Conservation (phyloP, 2,888 invertebrate species). For the Aleiodes leptofemur region DNA sequence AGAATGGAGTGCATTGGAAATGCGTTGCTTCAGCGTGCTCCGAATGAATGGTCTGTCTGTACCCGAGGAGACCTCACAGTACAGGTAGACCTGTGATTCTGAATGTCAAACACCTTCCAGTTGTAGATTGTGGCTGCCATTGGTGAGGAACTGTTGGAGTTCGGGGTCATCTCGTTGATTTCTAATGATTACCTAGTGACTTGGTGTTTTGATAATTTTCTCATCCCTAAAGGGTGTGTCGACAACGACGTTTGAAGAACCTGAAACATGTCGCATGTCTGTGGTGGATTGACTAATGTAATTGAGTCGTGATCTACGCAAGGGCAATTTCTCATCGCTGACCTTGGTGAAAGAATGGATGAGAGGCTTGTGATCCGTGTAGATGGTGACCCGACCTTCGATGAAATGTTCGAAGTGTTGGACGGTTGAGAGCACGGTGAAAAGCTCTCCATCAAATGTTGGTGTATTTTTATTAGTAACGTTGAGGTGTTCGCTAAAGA, state of each 20-base stretch:
- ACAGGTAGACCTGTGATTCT: no score
- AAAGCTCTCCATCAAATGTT: slow-evolving; percentile 53
- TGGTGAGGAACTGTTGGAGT: neutral
- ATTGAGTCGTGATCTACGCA: neutral
- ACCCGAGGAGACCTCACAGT: slow-evolving; percentile 19
- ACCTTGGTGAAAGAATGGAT: slow-evolving; percentile 26
- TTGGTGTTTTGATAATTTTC: no score
- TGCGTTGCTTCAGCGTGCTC: slow-evolving; percentile 1
- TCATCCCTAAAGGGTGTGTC: neutral
- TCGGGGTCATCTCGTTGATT: neutral
- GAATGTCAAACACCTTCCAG: neutral
- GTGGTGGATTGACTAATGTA: slow-evolving; percentile 7
- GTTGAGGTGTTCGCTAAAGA: neutral
- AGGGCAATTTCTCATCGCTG: neutral
- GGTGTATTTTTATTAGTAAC: neutral
- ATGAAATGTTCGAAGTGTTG: slow-evolving; percentile 30
- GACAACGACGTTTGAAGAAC: slow-evolving; percentile 23
- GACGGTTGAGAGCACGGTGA: slow-evolving; percentile 21
- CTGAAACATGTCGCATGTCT: neutral
- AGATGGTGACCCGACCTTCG: slow-evolving; percentile 33
- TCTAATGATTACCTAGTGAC: neutral
- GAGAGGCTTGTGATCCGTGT: slow-evolving; percentile 44
- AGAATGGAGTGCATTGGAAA: slow-evolving; percentile 21
- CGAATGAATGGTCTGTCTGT: slow-evolving; percentile 2
- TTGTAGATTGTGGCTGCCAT: neutral